Evolutionary conservation across 2,888 invertebrate genomes (phyloP).

Genomic region (Lypha dubia): DNA sequence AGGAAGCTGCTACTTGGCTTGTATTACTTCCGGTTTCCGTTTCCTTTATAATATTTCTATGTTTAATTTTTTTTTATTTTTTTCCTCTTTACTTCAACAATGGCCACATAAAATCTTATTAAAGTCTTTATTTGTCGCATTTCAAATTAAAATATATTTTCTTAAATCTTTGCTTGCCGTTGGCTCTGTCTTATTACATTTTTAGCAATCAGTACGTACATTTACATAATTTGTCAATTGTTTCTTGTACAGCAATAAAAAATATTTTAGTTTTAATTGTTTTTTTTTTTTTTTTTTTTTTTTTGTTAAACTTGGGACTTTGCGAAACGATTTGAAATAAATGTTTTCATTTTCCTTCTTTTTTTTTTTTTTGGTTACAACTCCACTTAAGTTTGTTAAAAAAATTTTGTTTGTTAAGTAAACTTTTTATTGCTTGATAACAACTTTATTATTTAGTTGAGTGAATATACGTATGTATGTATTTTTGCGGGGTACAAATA

Average conservation of each 20-base stretch:
- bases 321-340: conserved; percentile 38
- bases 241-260: conserved; percentile 80
- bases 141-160: conserved; percentile 23
- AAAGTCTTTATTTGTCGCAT: neutral
- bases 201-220: conserved; percentile 72
- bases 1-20: conserved; percentile 70
- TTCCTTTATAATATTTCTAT: neutral
- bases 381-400: conserved; percentile 36
- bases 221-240: conserved; percentile 82
- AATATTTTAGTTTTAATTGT: conserved; percentile 76
- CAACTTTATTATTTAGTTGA: conserved; percentile 19
- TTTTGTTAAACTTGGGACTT: conserved; percentile 28
- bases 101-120: conserved; percentile 33
- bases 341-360: neutral
- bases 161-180: conserved; percentile 23
- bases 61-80: neutral
- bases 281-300: conserved; percentile 36
- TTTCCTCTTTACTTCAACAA: neutral
- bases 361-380: neutral
- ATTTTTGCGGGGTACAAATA: neutral
- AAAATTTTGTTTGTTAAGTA: conserved; percentile 10
- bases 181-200: conserved; percentile 16
- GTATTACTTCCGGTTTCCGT: conserved; percentile 70
- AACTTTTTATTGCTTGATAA: conserved; percentile 20
- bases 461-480: neutral